These are phyloP conservation scores for Leucophora obtusa DNA, from an alignment of 2,888 invertebrate genomes.

Conservation along the genomic window DNA sequence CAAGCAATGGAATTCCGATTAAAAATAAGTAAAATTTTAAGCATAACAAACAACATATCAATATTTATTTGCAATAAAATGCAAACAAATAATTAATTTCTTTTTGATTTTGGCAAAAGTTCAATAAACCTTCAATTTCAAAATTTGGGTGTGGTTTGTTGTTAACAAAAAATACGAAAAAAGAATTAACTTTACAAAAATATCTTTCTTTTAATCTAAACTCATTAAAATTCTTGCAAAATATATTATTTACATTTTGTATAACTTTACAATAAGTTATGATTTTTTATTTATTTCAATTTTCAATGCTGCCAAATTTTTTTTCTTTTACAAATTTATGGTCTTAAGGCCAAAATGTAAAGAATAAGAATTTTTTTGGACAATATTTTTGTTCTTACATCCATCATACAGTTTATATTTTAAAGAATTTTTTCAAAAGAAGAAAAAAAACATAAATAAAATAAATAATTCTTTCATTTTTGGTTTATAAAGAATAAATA, in stretches of 20 bases:
- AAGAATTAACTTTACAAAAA: neutral
- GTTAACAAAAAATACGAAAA: neutral
- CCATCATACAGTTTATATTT: too few relatives aligned
- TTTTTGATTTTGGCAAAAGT: neutral
- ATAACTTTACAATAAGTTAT: conserved; percentile 9
- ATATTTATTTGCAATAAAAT: conserved; percentile 16
- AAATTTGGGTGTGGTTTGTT: conserved; percentile 7
- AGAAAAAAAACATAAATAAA: too few relatives aligned
- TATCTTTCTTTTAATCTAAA: conserved; percentile 20
- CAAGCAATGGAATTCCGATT: neutral
- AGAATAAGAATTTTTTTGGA: neutral
- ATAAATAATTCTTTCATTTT: neutral
- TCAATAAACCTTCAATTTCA: neutral
- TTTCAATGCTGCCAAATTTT: conserved; percentile 20
- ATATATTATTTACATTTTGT: conserved; percentile 4
- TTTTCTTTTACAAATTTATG: conserved; percentile 43
- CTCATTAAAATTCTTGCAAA: conserved; percentile 47
- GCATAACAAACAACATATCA: neutral
- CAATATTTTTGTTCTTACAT: neutral
- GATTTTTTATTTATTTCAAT: conserved; percentile 7
- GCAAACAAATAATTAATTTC: neutral
- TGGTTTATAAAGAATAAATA: conserved; percentile 1
- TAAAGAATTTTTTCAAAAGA: conserved; percentile 14
- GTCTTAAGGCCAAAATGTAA: conserved; percentile 25
- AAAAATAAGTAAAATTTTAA: neutral